Evolutionary conservation across 2,113 vertebrate genomes (phyloP).

Genomic region (Tragelaphus strepsiceros): DNA sequence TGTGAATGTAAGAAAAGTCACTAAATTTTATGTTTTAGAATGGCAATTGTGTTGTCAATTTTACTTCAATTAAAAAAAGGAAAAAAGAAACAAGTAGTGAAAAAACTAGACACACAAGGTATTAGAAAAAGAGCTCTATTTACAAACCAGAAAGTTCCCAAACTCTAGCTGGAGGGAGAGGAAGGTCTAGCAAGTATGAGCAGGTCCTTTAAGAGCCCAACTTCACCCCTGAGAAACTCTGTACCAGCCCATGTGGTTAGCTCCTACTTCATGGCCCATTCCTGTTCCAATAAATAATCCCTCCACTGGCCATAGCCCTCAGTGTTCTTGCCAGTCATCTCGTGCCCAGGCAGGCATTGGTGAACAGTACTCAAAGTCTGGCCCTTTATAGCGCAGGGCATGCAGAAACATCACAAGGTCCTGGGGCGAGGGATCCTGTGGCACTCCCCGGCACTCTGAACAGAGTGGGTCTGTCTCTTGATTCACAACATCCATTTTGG

Average conservation of each 20-base stretch:
- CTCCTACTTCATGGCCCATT: background rate
- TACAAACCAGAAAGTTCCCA: slow-evolving; percentile 13
- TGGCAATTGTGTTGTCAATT: background rate
- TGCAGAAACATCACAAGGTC: slow-evolving; percentile 98
- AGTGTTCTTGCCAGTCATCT: slow-evolving; percentile 88
- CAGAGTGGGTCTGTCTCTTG: slow-evolving; percentile 87
- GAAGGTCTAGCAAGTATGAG: slow-evolving; percentile 6
- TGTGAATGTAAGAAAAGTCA: background rate
- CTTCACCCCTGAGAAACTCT: background rate
- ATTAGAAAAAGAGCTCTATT: slow-evolving; percentile 42
- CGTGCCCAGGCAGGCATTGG: slow-evolving; percentile 91
- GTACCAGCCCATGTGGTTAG: background rate
- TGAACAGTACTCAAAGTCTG: slow-evolving; percentile 92
- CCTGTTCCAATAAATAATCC: fast-evolving
- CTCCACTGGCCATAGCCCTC: fast-evolving
- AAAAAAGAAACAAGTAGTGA: background rate
- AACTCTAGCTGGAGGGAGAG: background rate
- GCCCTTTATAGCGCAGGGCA: slow-evolving; percentile 93
- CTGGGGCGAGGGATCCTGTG: slow-evolving; percentile 89
- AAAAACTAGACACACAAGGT: background rate
- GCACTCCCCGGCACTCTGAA: slow-evolving; percentile 85
- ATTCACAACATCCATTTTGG: background rate
- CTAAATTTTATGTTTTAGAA: background rate
- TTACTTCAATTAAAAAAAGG: background rate
- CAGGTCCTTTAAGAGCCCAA: background rate